phyloP scores from a whole-genome alignment of 2,888 invertebrate species.

The Drosophila kuntzei region DNA sequence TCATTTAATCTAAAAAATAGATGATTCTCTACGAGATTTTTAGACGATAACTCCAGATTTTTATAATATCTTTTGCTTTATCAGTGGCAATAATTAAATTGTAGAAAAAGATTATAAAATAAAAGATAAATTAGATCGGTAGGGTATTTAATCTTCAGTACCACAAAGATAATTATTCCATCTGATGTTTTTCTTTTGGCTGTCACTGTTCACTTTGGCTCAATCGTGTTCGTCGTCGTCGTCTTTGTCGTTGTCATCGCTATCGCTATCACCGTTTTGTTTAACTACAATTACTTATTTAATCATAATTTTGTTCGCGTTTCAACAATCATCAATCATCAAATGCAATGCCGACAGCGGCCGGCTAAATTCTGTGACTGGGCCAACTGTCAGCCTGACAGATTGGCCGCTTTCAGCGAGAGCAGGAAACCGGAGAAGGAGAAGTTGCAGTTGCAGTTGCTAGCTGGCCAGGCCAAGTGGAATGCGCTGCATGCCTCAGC shows the following conservation, averaged over 20 bases:
- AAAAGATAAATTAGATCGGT: background rate
- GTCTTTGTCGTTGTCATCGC: slow-evolving; percentile 26
- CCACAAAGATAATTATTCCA: background rate
- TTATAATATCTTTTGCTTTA: too few species aligned
- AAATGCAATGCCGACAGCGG: slow-evolving; percentile 81
- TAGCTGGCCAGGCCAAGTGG: slow-evolving; percentile 63
- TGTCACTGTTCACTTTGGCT: slow-evolving; percentile 49
- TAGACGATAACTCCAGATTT: too few species aligned
- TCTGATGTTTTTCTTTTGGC: background rate
- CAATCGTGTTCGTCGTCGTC: slow-evolving; percentile 55
- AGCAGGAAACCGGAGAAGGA: slow-evolving; percentile 53
- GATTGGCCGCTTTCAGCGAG: slow-evolving; percentile 80
- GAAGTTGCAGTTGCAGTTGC: slow-evolving; percentile 10
- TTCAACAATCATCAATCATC: slow-evolving; percentile 84
- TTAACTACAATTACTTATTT: slow-evolving; percentile 83
- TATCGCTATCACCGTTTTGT: slow-evolving; percentile 67
- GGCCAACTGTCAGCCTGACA: slow-evolving; percentile 83
- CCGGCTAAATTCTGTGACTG: slow-evolving; percentile 72
- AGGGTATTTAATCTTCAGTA: background rate
- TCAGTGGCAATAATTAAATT: too few species aligned
- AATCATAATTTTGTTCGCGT: slow-evolving; percentile 83
- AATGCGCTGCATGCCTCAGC: slow-evolving; percentile 64
- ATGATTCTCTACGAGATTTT: too few species aligned
- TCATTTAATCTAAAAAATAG: too few species aligned
- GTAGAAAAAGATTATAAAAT: background rate